A percentile compares a stretch with the other conserved stretches of the same genome.
Conservation (phyloP, 1,140 invertebrate genomes). For the Solenopsis invicta region DNA sequence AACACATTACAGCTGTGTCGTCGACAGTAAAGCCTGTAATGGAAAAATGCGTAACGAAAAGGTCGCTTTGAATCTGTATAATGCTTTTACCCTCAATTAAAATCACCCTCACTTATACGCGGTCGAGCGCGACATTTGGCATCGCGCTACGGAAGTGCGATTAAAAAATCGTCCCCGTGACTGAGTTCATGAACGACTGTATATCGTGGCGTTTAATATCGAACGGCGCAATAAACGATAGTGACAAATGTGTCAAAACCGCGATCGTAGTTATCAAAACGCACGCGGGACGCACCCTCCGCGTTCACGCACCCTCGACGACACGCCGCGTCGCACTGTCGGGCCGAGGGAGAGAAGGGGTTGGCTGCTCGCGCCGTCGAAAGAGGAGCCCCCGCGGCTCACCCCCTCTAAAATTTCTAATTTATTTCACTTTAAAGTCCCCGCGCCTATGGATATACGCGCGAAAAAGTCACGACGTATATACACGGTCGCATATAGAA, state of each 20-base stretch:
- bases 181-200: slow-evolving; percentile 64
- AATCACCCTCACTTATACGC: slow-evolving; percentile 48
- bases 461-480: slow-evolving; percentile 72
- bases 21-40: not conserved
- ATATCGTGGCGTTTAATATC: slow-evolving; percentile 65
- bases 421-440: slow-evolving; percentile 86
- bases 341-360: slow-evolving; percentile 57
- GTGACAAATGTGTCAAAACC: slow-evolving; percentile 75
- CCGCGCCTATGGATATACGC: slow-evolving; percentile 68
- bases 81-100: slow-evolving; percentile 54
- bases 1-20: slow-evolving; percentile 32
- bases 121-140: slow-evolving; percentile 51
- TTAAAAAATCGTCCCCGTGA: slow-evolving; percentile 66
- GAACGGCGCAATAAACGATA: slow-evolving; percentile 69
- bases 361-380: slow-evolving; percentile 37
- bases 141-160: slow-evolving; percentile 32
- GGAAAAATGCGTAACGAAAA: slow-evolving; percentile 50
- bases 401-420: slow-evolving; percentile 73
- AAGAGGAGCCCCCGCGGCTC: slow-evolving; percentile 3
- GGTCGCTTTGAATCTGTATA: slow-evolving; percentile 48
- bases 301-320: slow-evolving; percentile 31
- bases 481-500: slow-evolving; percentile 46
- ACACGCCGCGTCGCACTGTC: not conserved
- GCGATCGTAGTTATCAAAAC: slow-evolving; percentile 68
- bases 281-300: slow-evolving; percentile 43